These are phyloP conservation scores for Calcarius lapponicus DNA, from an alignment of 2,797 vertebrate species.

Conservation along the genomic window DNA sequence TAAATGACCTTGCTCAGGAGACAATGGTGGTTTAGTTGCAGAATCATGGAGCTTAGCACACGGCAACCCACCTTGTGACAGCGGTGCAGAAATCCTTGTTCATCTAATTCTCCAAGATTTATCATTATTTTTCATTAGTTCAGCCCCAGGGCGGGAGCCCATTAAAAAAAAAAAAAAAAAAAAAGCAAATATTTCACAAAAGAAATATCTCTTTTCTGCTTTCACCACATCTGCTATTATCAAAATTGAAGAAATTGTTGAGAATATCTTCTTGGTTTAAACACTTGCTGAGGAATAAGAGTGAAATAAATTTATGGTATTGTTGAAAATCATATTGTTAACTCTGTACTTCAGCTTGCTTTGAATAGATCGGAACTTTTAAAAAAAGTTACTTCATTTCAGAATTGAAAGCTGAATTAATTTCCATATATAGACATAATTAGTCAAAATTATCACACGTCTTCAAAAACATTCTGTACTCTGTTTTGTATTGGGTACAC, in stretches of 20 bases:
- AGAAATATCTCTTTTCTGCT: not conserved
- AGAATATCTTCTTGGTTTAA: not conserved
- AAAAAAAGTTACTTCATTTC: not conserved
- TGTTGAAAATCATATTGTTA: not conserved
- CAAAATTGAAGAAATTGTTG: not conserved
- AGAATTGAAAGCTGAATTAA: not conserved
- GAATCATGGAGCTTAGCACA: not conserved
- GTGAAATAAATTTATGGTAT: not conserved
- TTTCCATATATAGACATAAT: not conserved
- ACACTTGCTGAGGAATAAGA: not conserved
- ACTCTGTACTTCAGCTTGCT: not conserved
- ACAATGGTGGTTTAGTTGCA: not conserved
- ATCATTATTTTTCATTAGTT: conserved; percentile 24
- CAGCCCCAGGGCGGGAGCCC: not conserved
- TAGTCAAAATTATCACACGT: not conserved
- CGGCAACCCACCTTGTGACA: not conserved
- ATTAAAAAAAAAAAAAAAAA: not conserved
- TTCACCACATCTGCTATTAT: not conserved
- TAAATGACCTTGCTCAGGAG: conserved; percentile 30
- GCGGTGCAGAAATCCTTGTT: not conserved
- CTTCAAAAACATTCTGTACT: not conserved
- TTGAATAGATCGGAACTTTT: not conserved
- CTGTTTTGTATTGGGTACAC: not conserved
- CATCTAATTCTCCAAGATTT: conserved; percentile 15
- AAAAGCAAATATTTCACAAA: not conserved